Conservation (phyloP, 2,113 vertebrate species). For the Paradisaea rubra region DNA sequence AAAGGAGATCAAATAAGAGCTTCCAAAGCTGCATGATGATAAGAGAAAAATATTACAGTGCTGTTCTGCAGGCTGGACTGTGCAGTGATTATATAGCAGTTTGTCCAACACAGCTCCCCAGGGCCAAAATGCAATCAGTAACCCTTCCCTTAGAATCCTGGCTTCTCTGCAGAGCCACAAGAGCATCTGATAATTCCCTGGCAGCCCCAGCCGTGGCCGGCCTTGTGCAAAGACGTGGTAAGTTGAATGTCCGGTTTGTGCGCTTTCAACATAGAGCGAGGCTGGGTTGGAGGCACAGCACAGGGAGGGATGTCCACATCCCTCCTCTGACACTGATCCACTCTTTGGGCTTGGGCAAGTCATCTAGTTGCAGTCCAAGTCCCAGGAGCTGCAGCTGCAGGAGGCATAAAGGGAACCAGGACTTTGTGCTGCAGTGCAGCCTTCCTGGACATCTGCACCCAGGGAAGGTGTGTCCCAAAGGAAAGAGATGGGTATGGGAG, state of each 20-base stretch:
- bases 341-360: background rate
- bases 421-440: background rate
- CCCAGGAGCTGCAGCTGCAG: background rate
- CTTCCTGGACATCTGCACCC: background rate
- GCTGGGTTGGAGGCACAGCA: background rate
- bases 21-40: background rate
- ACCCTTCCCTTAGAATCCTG: slow-evolving; percentile 24
- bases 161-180: slow-evolving; percentile 16
- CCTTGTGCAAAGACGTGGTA: background rate
- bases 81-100: slow-evolving; percentile 20
- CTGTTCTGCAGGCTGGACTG: background rate
- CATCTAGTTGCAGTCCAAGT: background rate
- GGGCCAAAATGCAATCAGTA: slow-evolving; percentile 25
- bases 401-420: background rate
- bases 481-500: background rate
- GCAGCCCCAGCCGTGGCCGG: background rate
- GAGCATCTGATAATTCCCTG: slow-evolving; percentile 6
- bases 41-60: slow-evolving; percentile 19
- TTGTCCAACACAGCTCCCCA: slow-evolving; percentile 5
- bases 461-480: background rate
- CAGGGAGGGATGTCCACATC: background rate
- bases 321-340: background rate
- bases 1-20: slow-evolving; percentile 32
- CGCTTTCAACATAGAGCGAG: background rate
- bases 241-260: background rate